phyloP scores from a whole-genome alignment of 2,113 vertebrate species.

The Machaerirhynchus nigripectus region DNA sequence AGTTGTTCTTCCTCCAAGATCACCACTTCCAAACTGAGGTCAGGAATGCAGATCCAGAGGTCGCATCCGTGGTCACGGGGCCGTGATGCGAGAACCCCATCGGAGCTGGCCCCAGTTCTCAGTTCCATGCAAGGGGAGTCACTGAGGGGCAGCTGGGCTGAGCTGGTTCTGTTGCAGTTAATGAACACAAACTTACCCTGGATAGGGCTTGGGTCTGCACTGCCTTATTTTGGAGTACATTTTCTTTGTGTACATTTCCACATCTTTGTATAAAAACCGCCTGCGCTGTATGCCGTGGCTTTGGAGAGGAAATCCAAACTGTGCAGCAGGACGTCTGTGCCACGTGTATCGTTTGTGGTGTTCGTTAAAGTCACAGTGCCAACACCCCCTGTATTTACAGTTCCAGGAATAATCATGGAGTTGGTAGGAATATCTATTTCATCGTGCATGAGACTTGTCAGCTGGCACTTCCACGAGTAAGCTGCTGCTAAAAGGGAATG shows the following conservation, averaged over 20 bases:
- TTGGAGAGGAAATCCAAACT: background rate
- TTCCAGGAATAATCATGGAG: conserved; percentile 4
- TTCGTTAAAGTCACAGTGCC: background rate
- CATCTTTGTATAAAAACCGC: background rate
- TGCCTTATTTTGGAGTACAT: background rate
- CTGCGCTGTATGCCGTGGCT: background rate
- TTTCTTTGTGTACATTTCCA: conserved; percentile 26
- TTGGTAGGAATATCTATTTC: background rate
- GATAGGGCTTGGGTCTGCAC: background rate
- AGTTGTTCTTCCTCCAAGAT: background rate
- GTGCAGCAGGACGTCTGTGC: background rate
- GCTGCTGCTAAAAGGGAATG: conserved; percentile 6
- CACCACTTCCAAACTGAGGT: background rate
- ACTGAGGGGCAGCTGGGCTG: background rate
- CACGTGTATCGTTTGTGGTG: background rate
- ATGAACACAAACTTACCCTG: background rate
- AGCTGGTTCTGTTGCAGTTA: background rate
- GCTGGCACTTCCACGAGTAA: background rate
- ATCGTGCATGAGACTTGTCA: conserved; percentile 17
- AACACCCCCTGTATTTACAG: conserved; percentile 41
- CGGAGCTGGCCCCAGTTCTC: background rate
- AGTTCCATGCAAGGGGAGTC: background rate
- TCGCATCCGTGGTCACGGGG: background rate
- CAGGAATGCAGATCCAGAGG: background rate
- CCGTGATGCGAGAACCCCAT: background rate